Base-by-base conservation (phyloP, 2,797 vertebrate genomes). In the Schizopygopsis malacanthus region DNA sequence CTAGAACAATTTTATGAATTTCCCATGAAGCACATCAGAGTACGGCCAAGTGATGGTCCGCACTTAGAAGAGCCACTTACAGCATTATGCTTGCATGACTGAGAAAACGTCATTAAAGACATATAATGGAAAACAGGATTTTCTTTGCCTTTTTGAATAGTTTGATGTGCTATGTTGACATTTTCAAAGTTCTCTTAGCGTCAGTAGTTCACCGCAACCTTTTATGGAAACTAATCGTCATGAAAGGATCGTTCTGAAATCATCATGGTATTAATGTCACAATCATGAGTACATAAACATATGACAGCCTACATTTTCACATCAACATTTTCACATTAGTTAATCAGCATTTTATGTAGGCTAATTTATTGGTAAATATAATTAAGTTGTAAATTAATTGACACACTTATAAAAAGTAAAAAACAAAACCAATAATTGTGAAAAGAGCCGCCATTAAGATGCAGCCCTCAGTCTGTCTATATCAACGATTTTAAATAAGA, bases 1-100 rank as follows among this genome's bases (percentile, higher is more conserved):
- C 78, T 70, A 67, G 65, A 70, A 81, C 80, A 56, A 70, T 70
- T 70, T 81, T 39, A 54, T 81, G 80, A 70, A 81, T 71, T 81
- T 81, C 80, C 80, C 65, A 54, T 70, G 67, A 56, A 81, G 65
- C 22, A 54, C 65, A 54, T 18, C 22, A 71, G 9, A 39, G 20
- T 16, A 56, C 2, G 13, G 65, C 80, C 37, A 81, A 81, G 47
- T 81, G 65, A 54, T 41, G 47, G 28, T 71, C 65, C 70, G n/a
- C 59, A 65, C 25, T 79, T 45, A 28, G 39, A 28, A 79, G 56
- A 63, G 28, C 63, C 45, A 81, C 79, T 50, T 65, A 70, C 3
- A 50, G 20, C 76, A 61, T 43, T 59, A 76, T 76, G 37, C 28
- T 56, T 39, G 75, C 75, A 56, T 77, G 75, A 77, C 33, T 39